Evolutionary conservation across 2,888 invertebrate genomes (phyloP).

Genomic region (Machimus rusticus): DNA sequence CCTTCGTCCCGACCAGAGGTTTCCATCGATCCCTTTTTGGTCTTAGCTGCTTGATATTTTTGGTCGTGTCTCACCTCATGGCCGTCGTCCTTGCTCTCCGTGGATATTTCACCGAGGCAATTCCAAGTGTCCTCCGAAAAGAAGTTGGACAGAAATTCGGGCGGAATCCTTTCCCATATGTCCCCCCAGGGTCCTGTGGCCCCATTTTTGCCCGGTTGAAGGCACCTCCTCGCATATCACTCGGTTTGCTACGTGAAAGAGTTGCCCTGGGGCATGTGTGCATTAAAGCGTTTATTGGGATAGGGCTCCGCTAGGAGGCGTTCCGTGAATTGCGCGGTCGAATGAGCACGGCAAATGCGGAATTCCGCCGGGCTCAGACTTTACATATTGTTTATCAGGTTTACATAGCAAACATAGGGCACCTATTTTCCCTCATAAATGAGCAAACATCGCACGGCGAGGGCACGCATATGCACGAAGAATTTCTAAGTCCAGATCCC

Average conservation of each 20-base stretch:
- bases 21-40: background rate
- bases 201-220: background rate
- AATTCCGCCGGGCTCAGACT: background rate
- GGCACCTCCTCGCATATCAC: background rate
- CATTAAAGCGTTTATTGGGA: background rate
- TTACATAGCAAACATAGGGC: constrained; percentile 14
- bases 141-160: background rate
- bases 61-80: background rate
- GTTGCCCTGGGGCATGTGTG: background rate
- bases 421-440: constrained; percentile 11
- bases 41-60: background rate
- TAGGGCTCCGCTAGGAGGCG: background rate
- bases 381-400: constrained; percentile 13
- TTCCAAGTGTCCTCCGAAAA: background rate
- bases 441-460: background rate
- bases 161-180: background rate
- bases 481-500: background rate
- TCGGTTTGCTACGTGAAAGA: background rate
- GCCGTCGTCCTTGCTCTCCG: background rate
- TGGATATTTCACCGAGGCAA: background rate
- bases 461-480: background rate
- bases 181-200: background rate
- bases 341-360: background rate
- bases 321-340: background rate
- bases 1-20: background rate